phyloP scores from a whole-genome alignment of 1,140 invertebrate genomes.

The Neodiprion lecontei region DNA sequence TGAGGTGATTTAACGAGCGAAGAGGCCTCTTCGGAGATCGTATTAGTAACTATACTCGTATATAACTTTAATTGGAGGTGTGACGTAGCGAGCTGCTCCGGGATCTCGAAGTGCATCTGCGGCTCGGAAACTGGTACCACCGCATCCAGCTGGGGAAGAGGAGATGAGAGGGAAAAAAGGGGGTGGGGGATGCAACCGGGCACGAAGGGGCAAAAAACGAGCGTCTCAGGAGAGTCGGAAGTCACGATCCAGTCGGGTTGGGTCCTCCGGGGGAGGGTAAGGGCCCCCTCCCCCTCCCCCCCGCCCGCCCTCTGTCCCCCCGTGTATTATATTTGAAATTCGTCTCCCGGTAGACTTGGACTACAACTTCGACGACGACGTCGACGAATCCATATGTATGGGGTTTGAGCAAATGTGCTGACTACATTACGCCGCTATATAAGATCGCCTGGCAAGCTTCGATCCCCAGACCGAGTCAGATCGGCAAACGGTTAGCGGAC shows the following conservation, averaged over 20 bases:
- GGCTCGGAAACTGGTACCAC: not conserved
- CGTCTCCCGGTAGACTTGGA: conserved; percentile 33
- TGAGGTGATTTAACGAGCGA: too few relatives aligned
- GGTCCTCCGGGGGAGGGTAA: not conserved
- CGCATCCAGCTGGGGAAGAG: not conserved
- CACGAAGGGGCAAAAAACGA: too few relatives aligned
- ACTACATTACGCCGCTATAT: conserved; percentile 59
- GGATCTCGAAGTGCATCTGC: not conserved
- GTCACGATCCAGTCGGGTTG: too few relatives aligned
- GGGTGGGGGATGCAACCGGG: too few relatives aligned
- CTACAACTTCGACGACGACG: conserved; percentile 13
- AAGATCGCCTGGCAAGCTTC: conserved; percentile 53
- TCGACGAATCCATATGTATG: conserved; percentile 56
- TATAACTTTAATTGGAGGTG: not conserved
- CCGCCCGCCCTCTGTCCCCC: conserved; percentile 31
- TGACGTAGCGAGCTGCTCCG: not conserved
- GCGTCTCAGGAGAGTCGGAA: too few relatives aligned
- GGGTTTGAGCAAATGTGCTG: conserved; percentile 57
- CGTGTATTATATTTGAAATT: conserved; percentile 39
- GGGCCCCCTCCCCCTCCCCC: conserved; percentile 16
- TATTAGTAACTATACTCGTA: too few relatives aligned
- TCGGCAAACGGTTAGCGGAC: conserved; percentile 52
- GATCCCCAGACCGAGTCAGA: conserved; percentile 55
- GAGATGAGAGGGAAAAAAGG: too few relatives aligned
- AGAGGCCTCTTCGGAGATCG: too few relatives aligned